Evolutionary conservation across 2,113 vertebrate species (phyloP).

Genomic region (Terrapene triunguis): DNA sequence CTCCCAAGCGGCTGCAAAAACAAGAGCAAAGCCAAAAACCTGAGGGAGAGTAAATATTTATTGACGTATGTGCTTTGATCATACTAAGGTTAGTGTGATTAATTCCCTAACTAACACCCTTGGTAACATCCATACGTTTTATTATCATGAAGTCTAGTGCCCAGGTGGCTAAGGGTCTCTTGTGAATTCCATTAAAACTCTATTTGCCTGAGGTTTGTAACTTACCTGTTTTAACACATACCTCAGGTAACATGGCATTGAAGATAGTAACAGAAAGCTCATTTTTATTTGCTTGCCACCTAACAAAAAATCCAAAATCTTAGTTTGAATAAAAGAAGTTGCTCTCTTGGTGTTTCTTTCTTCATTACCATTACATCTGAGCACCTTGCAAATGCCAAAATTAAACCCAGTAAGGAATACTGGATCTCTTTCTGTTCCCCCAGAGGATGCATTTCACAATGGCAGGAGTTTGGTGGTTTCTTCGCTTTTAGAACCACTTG

Average conservation of each 20-base stretch:
- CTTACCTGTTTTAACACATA: rapidly evolving
- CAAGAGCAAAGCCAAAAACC: slow-evolving; percentile 27
- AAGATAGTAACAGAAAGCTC: background rate
- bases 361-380: background rate
- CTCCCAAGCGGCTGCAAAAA: slow-evolving; percentile 26
- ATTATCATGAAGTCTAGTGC: background rate
- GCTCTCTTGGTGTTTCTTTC: background rate
- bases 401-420: background rate
- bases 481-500: background rate
- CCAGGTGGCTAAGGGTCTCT: background rate
- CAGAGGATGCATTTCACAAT: background rate
- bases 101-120: slow-evolving; percentile 45
- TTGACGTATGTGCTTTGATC: background rate
- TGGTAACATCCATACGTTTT: slow-evolving; percentile 13
- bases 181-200: background rate
- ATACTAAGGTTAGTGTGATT: slow-evolving; percentile 60
- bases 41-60: slow-evolving; percentile 55
- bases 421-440: background rate
- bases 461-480: background rate
- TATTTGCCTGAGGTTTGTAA: background rate
- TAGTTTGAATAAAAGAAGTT: background rate
- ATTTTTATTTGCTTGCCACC: background rate
- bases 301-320: background rate
- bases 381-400: background rate
- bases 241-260: background rate